These are phyloP conservation scores for Catalaphyllia jardinei DNA, from an alignment of 64 coral and sea anemone genomes.

Conservation along the genomic window DNA sequence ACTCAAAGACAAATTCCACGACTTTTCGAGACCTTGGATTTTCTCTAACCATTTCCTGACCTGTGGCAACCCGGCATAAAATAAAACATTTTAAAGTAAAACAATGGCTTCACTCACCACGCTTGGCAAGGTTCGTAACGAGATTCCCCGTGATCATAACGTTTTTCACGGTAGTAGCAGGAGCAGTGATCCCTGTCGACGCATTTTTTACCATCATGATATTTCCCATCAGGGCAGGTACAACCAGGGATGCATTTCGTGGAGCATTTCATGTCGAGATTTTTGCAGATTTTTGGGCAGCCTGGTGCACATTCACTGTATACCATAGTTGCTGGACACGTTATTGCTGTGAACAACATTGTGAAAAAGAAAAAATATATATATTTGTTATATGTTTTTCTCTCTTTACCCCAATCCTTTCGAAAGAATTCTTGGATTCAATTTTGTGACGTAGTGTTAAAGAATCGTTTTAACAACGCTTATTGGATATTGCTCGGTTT, in stretches of 20 bases:
- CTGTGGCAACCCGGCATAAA: too few species aligned
- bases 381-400: too few species aligned
- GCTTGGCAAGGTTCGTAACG: conserved; percentile 9
- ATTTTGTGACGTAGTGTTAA: not conserved
- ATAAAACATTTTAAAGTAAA: not conserved
- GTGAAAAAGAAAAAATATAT: not conserved
- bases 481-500: too few species aligned
- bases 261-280: not conserved
- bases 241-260: not conserved
- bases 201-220: not conserved
- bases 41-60: too few species aligned
- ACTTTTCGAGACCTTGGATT: too few species aligned
- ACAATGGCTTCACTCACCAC: not conserved
- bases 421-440: not conserved
- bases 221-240: not conserved
- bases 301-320: not conserved
- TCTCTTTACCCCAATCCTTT: not conserved
- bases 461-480: too few species aligned
- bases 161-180: not conserved
- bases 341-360: not conserved
- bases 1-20: too few species aligned
- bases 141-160: not conserved
- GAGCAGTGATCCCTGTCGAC: not conserved
- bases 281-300: conserved; percentile 14
- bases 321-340: not conserved